Evolutionary conservation across 2,888 invertebrate species (phyloP).

Genomic region (Cataglyphis rosenhaueri): DNA sequence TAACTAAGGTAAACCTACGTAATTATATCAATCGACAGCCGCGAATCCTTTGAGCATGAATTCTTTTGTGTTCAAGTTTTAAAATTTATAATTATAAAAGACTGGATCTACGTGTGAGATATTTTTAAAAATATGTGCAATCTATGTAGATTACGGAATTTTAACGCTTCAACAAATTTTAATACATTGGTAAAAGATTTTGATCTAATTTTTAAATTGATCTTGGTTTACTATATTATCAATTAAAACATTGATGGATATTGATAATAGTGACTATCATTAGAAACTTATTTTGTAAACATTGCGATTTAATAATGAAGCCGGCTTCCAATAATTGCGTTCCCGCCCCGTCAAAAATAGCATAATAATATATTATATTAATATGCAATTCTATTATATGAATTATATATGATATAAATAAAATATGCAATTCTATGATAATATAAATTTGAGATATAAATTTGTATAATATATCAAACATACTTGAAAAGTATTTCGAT

Average conservation of each 20-base stretch:
- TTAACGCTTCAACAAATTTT: background rate
- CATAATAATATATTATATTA: background rate
- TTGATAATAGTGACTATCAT: background rate
- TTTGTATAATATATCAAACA: background rate
- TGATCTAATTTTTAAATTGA: background rate
- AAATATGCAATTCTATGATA: background rate
- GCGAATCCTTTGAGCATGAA: background rate
- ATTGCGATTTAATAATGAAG: background rate
- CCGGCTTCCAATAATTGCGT: background rate
- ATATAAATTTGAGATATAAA: background rate
- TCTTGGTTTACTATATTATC: background rate
- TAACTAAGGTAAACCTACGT: background rate
- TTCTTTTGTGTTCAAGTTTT: background rate
- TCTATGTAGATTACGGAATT: background rate
- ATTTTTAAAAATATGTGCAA: background rate
- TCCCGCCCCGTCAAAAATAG: background rate
- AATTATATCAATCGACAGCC: slow-evolving; percentile 3
- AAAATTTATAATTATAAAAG: background rate
- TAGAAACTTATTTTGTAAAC: background rate
- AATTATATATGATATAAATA: background rate
- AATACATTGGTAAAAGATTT: background rate
- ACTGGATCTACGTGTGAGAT: background rate
- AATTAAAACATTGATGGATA: background rate
- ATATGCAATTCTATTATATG: background rate
- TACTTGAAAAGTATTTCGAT: background rate